Evolutionary conservation across 1,140 invertebrate species (phyloP), one percentile per base, ranked within the genome.

Genomic region (Lanistes nyassanus): DNA sequence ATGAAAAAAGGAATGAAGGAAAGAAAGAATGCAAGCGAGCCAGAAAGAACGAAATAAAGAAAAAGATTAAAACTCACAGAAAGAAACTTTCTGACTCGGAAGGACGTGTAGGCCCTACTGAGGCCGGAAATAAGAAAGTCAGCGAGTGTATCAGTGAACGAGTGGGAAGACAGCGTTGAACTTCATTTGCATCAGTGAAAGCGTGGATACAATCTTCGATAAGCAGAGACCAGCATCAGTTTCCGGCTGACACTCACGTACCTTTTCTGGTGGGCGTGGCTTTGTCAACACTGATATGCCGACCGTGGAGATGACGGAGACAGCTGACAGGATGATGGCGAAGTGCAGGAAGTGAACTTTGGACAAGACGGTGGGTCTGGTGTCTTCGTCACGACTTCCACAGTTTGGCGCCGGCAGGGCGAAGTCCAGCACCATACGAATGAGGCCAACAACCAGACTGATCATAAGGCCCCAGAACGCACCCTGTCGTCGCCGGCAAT

Each of bases 401-500:
- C 87, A 88, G 37, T 64, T 29, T 39, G 87, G 85, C 3, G 80
- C 80, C 39, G 82, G 77, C 67, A 84, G 84, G 5, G 81, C 79
- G 73, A 86, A 86, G 65, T 87, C 86, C 74, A 88, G 60, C 3
- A 83, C 80, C 66, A 89, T 81, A 36, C 88, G 65, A 34, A 87
- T 82, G 1, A 86, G 51, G 21, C 91, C 91, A 31, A 90, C 82
- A 11, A 88, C 78, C 23, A 91, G 82, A 5, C 90, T 90, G 39
- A 88, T 80, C 81, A 91, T 90, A 34, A 92, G 82, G 31, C 91
- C 90, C 90, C 91, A 92, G 82, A 92, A 92, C 36, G 91, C 91
- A 26, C 90, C 91, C 90, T 91, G 77, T 3, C 9, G 21, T 9
- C 76, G 73, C 60, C 83, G 47, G 29, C 21, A 51, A 47, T n/a